Conservation (phyloP, 2,888 invertebrate genomes). For the Agrilus biguttatus region DNA sequence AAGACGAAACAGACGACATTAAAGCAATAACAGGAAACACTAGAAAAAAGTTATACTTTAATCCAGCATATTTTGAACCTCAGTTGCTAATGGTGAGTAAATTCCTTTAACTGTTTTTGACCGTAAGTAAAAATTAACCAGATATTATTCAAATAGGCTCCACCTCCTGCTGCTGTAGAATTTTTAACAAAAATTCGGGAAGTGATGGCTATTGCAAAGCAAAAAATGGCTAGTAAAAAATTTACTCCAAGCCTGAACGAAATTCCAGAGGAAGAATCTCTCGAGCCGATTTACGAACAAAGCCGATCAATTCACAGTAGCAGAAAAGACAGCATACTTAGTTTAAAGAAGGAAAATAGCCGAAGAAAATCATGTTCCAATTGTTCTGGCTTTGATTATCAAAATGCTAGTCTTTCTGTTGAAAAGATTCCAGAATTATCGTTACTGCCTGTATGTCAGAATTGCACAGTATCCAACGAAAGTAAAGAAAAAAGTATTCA, state of each 20-base stretch:
- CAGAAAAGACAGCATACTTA: conserved; percentile 40
- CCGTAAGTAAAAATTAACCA: neutral
- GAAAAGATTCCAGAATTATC: conserved; percentile 34
- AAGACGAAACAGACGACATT: conserved; percentile 49
- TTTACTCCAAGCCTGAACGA: conserved; percentile 64
- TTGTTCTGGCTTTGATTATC: conserved; percentile 50
- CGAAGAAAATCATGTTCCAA: conserved; percentile 43
- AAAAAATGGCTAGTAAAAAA: conserved; percentile 70
- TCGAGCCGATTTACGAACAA: conserved; percentile 36
- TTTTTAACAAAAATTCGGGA: conserved; percentile 80
- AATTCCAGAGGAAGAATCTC: conserved; percentile 67
- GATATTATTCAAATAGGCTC: conserved; percentile 44
- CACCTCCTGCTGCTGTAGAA: conserved; percentile 80
- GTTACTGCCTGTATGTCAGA: conserved; percentile 34
- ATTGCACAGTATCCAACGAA: conserved; percentile 41
- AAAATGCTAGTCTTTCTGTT: conserved; percentile 19
- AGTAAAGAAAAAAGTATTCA: conserved; percentile 61
- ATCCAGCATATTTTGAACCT: conserved; percentile 83
- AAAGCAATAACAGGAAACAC: conserved; percentile 53
- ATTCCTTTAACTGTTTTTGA: conserved; percentile 1
- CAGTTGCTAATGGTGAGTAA: conserved; percentile 61
- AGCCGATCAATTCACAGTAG: conserved; percentile 26
- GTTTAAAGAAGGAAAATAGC: conserved; percentile 47
- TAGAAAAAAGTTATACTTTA: conserved; percentile 71
- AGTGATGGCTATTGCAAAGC: conserved; percentile 79